Evolutionary conservation across 2,113 vertebrate species (phyloP), one percentile per base, ranked within the genome.

Genomic region (Salvelinus fontinalis): DNA sequence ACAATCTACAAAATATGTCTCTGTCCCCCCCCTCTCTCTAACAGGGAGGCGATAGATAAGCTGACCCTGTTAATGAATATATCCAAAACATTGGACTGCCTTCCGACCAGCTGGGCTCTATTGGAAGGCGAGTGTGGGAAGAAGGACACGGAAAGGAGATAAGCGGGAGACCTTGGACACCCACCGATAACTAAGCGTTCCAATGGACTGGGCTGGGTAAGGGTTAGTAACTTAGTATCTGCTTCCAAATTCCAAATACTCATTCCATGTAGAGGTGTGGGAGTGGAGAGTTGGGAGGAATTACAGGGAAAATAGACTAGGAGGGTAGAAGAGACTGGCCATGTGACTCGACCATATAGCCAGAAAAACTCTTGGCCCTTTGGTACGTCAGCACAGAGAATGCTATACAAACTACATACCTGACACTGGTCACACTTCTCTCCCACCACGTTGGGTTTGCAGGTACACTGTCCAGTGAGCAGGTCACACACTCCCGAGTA

Each of bases 391-490:
- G n/a, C n/a, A 62, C 5, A 62, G 9, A 62, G 8, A 22, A 62
- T 9, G 59, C 2, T 62, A 62, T 44, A 44, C 9, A 44, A 44
- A 12, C 39, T 44, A 44, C 39, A 44, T 91, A 99, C 97, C 96
- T 92, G 83, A 82, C 97, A 99, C 48, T 77, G 91, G 81, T 97
- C 93, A 87, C 97, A 99, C 68, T 73, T 92, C 51, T 87, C 91
- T 81, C 98, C 96, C 0, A 86, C 84, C 69, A 97, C 95, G 0
- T 95, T 92, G n/a, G 90, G 16, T 84, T 90, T 94, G 86, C 98
- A 99, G 8, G 60, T 75, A 80, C 98, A 99, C 72, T 92, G 71
- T 0, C 97, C 97, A 3, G 95, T 95, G 27, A 91, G 89, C 68
- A 79, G 90, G 14, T 97, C 92, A 86, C 97, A 99, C 74, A 85